Evolutionary conservation across 2,888 invertebrate genomes (phyloP).

Genomic region (Plusia festucae): DNA sequence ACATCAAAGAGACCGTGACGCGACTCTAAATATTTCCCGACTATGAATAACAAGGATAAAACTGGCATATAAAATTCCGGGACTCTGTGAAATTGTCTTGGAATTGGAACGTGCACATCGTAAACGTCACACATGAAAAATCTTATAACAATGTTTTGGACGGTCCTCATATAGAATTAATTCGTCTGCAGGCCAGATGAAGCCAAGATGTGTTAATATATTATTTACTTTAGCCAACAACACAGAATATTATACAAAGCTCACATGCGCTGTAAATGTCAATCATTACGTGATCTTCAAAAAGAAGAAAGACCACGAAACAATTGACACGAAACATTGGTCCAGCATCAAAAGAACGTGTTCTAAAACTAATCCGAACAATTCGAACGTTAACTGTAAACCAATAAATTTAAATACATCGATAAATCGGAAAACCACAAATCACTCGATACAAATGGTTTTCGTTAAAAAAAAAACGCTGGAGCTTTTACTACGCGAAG

Average conservation of each 20-base stretch:
- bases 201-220: conserved; percentile 9
- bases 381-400: conserved; percentile 56
- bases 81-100: conserved; percentile 56
- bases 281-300: conserved; percentile 34
- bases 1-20: conserved; percentile 53
- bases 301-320: conserved; percentile 39
- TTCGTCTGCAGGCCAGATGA: conserved; percentile 23
- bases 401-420: conserved; percentile 57
- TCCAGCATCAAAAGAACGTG: conserved; percentile 56
- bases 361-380: conserved; percentile 55
- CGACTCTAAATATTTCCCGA: conserved; percentile 49
- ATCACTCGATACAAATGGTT: conserved; percentile 62
- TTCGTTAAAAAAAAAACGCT: conserved; percentile 58
- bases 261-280: conserved; percentile 44
- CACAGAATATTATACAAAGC: conserved; percentile 10
- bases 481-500: conserved; percentile 57
- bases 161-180: conserved; percentile 35
- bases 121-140: conserved; percentile 50
- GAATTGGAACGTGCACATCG: conserved; percentile 50
- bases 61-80: conserved; percentile 49
- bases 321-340: conserved; percentile 54
- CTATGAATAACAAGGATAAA: conserved; percentile 55
- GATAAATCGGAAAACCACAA: conserved; percentile 58
- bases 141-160: conserved; percentile 50
- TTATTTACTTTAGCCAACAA: background rate